Conservation (phyloP, 2,888 invertebrate species). For the Standfussiana lucernea region DNA sequence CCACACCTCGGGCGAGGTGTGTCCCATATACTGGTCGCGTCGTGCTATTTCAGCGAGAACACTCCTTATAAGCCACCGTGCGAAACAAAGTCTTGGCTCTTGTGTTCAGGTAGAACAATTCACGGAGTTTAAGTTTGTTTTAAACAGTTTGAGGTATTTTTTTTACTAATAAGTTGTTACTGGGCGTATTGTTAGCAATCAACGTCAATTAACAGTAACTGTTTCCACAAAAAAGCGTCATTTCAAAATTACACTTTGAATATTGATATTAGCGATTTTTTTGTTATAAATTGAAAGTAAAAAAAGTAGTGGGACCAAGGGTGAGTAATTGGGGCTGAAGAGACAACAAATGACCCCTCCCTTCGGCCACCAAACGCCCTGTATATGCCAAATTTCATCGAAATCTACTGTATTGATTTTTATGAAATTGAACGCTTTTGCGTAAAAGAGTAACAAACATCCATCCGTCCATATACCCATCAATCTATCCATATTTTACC, state of each 20-base stretch:
- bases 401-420: background rate
- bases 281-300: background rate
- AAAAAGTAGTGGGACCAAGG: no score
- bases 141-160: background rate
- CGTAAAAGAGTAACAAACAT: background rate
- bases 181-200: background rate
- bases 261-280: background rate
- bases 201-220: background rate
- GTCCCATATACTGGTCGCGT: constrained; percentile 66
- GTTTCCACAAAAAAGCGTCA: background rate
- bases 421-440: no score
- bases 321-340: no score
- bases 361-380: no score
- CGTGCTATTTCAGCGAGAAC: constrained; percentile 65
- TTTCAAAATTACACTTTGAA: background rate
- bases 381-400: background rate
- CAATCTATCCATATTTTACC: background rate
- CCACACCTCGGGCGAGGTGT: constrained; percentile 66
- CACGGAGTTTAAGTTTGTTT: background rate
- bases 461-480: background rate
- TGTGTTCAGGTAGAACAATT: constrained; percentile 11
- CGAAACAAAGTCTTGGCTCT: constrained; percentile 35
- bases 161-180: background rate
- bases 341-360: no score
- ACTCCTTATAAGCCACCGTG: constrained; percentile 55